phyloP scores from a whole-genome alignment of 2,797 vertebrate species.

The Muscicapa comitata region DNA sequence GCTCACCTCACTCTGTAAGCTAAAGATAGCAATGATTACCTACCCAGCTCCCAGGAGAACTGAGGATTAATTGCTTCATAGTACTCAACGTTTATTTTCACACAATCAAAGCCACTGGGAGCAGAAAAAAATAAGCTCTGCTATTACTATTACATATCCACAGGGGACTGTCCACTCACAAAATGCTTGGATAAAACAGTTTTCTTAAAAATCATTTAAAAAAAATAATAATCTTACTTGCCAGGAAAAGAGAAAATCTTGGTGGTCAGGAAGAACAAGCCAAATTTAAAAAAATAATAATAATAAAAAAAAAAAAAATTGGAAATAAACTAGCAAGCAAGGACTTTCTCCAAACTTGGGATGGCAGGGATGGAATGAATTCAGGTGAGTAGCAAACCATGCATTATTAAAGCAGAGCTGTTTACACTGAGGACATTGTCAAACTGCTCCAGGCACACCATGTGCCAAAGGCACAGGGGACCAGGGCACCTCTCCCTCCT shows the following conservation, averaged over 20 bases:
- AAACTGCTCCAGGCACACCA: background rate
- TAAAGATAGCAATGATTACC: constrained; percentile 39
- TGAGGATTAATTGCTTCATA: constrained; percentile 42
- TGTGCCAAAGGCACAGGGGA: background rate
- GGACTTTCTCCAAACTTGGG: background rate
- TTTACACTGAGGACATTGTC: background rate
- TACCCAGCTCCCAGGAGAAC: background rate
- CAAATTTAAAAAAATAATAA: background rate
- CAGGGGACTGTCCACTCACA: background rate
- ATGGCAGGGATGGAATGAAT: background rate
- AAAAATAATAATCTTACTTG: background rate
- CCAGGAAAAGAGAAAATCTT: background rate
- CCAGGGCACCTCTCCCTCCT: background rate
- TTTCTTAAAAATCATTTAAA: background rate
- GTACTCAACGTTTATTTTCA: constrained; percentile 38
- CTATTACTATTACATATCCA: background rate
- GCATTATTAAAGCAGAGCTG: background rate
- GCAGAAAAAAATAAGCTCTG: background rate
- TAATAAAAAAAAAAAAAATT: background rate
- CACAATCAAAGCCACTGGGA: constrained; percentile 6
- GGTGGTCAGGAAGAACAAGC: background rate
- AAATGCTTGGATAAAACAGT: background rate
- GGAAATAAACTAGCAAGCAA: background rate
- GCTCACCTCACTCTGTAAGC: background rate
- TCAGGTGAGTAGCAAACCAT: background rate